Percentiles rank a stretch among this genome's conserved stretches.
phyloP scores from a whole-genome alignment of 2,888 invertebrate species.

The Psylliodes chrysocephalus region DNA sequence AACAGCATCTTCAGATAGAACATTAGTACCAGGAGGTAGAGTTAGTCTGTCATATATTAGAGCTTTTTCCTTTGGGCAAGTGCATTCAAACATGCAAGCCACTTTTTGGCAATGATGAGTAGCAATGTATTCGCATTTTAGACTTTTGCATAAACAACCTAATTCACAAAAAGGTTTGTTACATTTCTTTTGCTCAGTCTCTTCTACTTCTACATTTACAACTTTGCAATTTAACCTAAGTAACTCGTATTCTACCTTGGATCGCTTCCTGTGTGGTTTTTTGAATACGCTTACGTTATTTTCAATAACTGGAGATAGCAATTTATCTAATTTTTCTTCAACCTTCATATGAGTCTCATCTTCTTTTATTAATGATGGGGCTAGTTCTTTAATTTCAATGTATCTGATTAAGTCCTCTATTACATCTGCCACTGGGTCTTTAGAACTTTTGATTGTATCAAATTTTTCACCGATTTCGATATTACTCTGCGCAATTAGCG shows the following conservation, averaged over 20 bases:
- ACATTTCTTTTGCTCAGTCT: conserved; percentile 63
- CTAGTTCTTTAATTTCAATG: conserved; percentile 71
- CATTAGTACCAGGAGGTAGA: conserved; percentile 54
- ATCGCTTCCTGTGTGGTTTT: conserved; percentile 40
- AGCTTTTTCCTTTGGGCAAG: conserved; percentile 57
- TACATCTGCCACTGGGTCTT: conserved; percentile 52
- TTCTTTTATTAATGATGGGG: conserved; percentile 66
- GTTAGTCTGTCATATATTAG: conserved; percentile 47
- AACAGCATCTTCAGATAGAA: conserved; percentile 58
- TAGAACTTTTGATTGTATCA: conserved; percentile 11
- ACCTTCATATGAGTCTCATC: conserved; percentile 53
- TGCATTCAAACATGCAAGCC: conserved; percentile 72
- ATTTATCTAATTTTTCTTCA: conserved; percentile 41
- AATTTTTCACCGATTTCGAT: not conserved
- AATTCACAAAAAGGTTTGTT: conserved; percentile 69
- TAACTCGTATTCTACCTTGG: conserved; percentile 64
- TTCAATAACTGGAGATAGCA: conserved; percentile 33
- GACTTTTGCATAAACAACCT: conserved; percentile 75
- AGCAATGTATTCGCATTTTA: conserved; percentile 62
- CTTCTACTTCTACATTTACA: conserved; percentile 65
- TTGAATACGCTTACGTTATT: conserved; percentile 36
- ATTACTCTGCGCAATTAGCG: not conserved
- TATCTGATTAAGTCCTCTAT: conserved; percentile 69
- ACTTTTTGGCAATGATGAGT: conserved; percentile 71
- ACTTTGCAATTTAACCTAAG: conserved; percentile 74